A percentile compares a stretch with the other conserved stretches of the same genome.
phyloP scores from a whole-genome alignment of 2,888 invertebrate genomes.

The Tetheella fluctuosa region DNA sequence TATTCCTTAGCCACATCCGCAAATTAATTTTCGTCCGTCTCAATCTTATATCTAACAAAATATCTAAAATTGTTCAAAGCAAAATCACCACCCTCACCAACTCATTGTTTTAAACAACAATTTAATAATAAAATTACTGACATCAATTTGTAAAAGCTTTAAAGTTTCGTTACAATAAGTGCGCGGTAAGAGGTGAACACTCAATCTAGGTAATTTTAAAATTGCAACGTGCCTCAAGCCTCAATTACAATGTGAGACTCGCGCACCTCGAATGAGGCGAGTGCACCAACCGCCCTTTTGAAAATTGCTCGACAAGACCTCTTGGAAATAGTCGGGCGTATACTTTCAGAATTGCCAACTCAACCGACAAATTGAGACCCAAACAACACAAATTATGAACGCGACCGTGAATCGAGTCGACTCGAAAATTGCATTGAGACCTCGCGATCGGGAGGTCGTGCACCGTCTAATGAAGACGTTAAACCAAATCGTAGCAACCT shows the following conservation, averaged over 20 bases:
- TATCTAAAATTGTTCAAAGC: background rate
- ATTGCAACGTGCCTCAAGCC: conserved; percentile 76
- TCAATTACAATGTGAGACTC: conserved; percentile 67
- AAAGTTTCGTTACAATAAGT: conserved; percentile 52
- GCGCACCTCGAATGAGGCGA: conserved; percentile 58
- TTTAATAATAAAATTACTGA: conserved; percentile 61
- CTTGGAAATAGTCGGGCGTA: conserved; percentile 69
- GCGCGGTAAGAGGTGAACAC: conserved; percentile 65
- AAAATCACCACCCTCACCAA: conserved; percentile 36
- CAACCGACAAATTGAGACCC: conserved; percentile 70
- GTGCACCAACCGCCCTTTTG: conserved; percentile 64
- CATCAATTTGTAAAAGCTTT: conserved; percentile 56
- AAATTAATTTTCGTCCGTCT: background rate
- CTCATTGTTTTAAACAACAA: conserved; percentile 64
- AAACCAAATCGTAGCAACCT: conserved; percentile 68
- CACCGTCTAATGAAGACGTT: conserved; percentile 79
- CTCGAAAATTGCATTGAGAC: conserved; percentile 71
- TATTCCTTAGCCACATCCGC: conserved; percentile 14
- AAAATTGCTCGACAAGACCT: conserved; percentile 73
- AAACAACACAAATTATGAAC: conserved; percentile 74
- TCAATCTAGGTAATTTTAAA: conserved; percentile 78
- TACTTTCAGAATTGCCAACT: conserved; percentile 67
- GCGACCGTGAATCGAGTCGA: conserved; percentile 58
- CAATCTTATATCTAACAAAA: background rate
- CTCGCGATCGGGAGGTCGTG: conserved; percentile 73